A percentile compares a stretch with the other conserved stretches of the same genome.
These are phyloP conservation scores for Platyura marginata DNA, from an alignment of 1,140 invertebrate species.

Conservation along the genomic window DNA sequence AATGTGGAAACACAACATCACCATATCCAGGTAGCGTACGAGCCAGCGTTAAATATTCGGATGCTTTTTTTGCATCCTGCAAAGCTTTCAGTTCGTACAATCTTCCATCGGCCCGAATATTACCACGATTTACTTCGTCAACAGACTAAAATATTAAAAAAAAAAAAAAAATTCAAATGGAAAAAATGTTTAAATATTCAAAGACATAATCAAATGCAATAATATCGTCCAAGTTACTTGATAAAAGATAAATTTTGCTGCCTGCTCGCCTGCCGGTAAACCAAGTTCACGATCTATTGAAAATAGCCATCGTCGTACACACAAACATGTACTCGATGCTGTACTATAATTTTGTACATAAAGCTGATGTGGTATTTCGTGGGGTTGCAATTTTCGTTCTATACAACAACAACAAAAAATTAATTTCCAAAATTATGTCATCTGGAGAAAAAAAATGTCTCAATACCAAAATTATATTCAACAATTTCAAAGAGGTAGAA, in stretches of 20 bases:
- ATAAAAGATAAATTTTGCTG: constrained; percentile 59
- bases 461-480: constrained; percentile 85
- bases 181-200: no score
- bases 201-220: not conserved
- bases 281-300: constrained; percentile 51
- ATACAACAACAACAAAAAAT: constrained; percentile 8
- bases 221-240: constrained; percentile 29
- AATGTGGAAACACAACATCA: constrained; percentile 85
- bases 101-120: constrained; percentile 72
- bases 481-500: constrained; percentile 98
- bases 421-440: constrained; percentile 1
- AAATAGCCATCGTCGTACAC: constrained; percentile 89
- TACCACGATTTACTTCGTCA: constrained; percentile 87
- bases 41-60: constrained; percentile 76
- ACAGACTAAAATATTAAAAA: constrained; percentile 61
- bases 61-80: constrained; percentile 71
- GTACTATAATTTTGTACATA: constrained; percentile 99
- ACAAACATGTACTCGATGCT: constrained; percentile 91
- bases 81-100: constrained; percentile 90
- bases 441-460: not conserved
- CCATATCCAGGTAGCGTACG: constrained; percentile 78
- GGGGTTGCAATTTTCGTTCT: constrained; percentile 85
- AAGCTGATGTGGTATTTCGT: constrained; percentile 90
- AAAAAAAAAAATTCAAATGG: no score
- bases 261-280: constrained; percentile 38